Base-by-base conservation (phyloP, 2,113 vertebrate genomes). In the Sturnira hondurensis region DNA sequence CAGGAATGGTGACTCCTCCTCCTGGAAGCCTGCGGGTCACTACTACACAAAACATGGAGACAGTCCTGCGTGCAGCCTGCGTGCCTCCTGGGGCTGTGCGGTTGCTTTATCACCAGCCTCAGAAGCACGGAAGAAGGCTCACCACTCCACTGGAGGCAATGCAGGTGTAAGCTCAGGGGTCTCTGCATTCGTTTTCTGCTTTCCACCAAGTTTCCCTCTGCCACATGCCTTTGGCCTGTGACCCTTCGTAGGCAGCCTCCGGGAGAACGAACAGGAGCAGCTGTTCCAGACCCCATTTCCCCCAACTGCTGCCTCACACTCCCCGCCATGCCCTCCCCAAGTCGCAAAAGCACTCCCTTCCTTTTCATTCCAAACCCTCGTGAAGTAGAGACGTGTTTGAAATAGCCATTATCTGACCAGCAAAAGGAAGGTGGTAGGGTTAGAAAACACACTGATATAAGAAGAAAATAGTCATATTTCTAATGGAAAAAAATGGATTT, bases 211-310 rank as follows among this genome's bases (percentile, higher is more conserved):
- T 98, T 99, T 98, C 99, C 98, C 99, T 98, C 99, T 98, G 98
- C 98, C 99, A 99, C 99, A 98, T 99, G 99, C 99, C 98, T 99
- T 99, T 99, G 99, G 99, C 98, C 98, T 88, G 38, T 98, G 98
- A 97, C 96, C 98, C 98, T 98, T 98, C 98, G 99, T 99, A 97
- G 99, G 99, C 99, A 98, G 97, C 98, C 98, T 98, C 98, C 98
- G 99, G 98, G 98, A 80, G 99, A 98, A 98, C 99, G 98, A 98
- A 99, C 98, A 98, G 98, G 99, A 99, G 98, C 99, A 99, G 99
- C 99, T 99, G 99, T 98, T 98, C 98, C 96, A 98, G 98, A 98
- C 98, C 98, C 98, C 98, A 96, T 98, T 99, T 98, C 98, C 98
- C 99, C 98, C 98, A 98, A 95, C 98, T 99, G 98, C 99, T 98